These are phyloP conservation scores for Drosophila limbata DNA, from an alignment of 2,888 invertebrate species.

Conservation along the genomic window DNA sequence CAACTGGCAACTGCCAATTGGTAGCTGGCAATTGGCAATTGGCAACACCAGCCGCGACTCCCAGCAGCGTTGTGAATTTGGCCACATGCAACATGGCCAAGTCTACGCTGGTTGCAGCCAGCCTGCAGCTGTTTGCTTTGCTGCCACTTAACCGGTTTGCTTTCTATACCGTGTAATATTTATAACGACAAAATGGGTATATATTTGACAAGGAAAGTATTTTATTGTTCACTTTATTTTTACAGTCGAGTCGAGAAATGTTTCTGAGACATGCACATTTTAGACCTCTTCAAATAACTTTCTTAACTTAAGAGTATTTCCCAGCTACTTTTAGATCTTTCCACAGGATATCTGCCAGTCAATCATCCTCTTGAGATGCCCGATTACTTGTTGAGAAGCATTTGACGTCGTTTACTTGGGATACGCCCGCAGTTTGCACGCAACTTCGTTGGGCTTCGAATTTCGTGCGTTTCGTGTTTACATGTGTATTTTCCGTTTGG, in stretches of 20 bases:
- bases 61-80: conserved; percentile 37
- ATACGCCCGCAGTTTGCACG: conserved; percentile 53
- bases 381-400: conserved; percentile 26
- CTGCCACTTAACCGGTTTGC: conserved; percentile 50
- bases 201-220: background rate
- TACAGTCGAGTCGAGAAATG: background rate
- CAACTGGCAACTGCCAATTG: conserved; percentile 30
- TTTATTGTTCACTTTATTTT: background rate
- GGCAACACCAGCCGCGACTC: conserved; percentile 43
- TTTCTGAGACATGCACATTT: background rate
- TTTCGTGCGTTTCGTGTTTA: conserved; percentile 36
- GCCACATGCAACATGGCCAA: conserved; percentile 54
- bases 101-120: conserved; percentile 47
- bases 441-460: conserved; percentile 52
- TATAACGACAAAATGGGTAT: background rate
- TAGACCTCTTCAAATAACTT: background rate
- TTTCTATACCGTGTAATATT: conserved; percentile 16
- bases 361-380: background rate
- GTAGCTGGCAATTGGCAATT: conserved; percentile 33
- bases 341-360: conserved; percentile 5
- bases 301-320: background rate
- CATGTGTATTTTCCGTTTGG: conserved; percentile 44
- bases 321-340: background rate
- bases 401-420: conserved; percentile 54
- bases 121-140: conserved; percentile 56